Base-by-base conservation (phyloP, 2,113 vertebrate genomes). In the Ursus arctos region DNA sequence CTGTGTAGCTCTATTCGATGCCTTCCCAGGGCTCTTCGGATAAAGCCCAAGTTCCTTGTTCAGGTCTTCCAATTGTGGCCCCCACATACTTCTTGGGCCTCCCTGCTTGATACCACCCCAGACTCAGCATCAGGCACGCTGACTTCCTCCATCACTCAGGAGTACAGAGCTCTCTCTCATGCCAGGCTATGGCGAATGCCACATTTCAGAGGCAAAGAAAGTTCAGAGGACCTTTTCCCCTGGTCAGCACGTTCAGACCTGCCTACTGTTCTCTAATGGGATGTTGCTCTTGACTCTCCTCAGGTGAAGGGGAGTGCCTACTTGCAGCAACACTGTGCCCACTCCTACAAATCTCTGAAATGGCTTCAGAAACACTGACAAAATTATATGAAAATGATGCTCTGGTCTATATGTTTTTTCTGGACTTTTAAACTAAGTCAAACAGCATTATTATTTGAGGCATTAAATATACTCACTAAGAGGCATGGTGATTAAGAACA, bases 161-260 rank as follows among this genome's bases (percentile, higher is more conserved):
- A 43, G 19, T 21, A 19, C 6, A 76, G 65, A 69, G 67, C 2
- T 8, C 69, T 86, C 74, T 57, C 85, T 55, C 22, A 33, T 1
- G 11, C 1, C 57, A 36, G 88, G 18, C 22, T 74, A 18, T 18
- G 8, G 22, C 1, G 10, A 84, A 28, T 47, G 19, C 71, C 79
- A 3, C 12, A 24, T 67, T 36, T 85, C 33, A 43, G 40, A 67
- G 49, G 80, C 61, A 59, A 88, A 89, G 36, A 19, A 80, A 80
- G 15, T 18, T 63, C 83, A 57, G 26, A 12, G 7, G 36, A 97
- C 93, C 94, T 97, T 98, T 81, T 95, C 88, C 26, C 86, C 91
- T 22, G 49, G 85, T 96, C 69, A 98, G 94, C 40, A 92, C 21
- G 18, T 57, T 84, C 57, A 65, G 65, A 10, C 85, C 76, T 53